These are phyloP conservation scores for Maniola hyperantus DNA, from an alignment of 2,888 invertebrate genomes.

Conservation along the genomic window DNA sequence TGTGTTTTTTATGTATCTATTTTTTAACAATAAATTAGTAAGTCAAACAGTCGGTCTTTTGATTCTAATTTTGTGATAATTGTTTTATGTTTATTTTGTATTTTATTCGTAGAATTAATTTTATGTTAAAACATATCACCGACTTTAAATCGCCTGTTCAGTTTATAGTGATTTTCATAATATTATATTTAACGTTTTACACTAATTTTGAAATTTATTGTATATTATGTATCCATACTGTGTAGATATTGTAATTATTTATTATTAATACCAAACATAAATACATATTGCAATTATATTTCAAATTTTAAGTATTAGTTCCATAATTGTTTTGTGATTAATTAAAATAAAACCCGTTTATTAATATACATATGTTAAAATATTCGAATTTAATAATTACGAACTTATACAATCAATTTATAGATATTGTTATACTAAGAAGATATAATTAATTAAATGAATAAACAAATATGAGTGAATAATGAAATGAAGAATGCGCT, in stretches of 20 bases:
- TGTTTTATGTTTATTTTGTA: neutral
- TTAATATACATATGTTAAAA: slow-evolving; percentile 84
- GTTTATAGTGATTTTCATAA: slow-evolving; percentile 47
- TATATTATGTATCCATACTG: slow-evolving; percentile 54
- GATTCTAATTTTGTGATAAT: neutral
- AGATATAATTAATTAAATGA: slow-evolving; percentile 82
- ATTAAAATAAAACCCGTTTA: slow-evolving; percentile 81
- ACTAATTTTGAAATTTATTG: slow-evolving; percentile 49
- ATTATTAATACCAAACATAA: slow-evolving; percentile 63
- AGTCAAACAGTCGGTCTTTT: neutral
- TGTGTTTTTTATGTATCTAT: neutral
- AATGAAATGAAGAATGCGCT: slow-evolving; percentile 73
- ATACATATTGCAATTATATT: slow-evolving; percentile 55
- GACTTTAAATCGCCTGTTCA: slow-evolving; percentile 44
- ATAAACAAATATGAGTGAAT: slow-evolving; percentile 81
- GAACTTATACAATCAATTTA: slow-evolving; percentile 83
- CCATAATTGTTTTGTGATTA: slow-evolving; percentile 71
- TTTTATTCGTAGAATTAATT: slow-evolving; percentile 20
- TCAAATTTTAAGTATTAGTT: slow-evolving; percentile 65
- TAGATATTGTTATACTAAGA: slow-evolving; percentile 83
- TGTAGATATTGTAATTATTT: slow-evolving; percentile 65
- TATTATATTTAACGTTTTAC: slow-evolving; percentile 46
- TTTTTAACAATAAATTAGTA: neutral
- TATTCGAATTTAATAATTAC: slow-evolving; percentile 84
- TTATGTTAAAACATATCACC: slow-evolving; percentile 50